Conservation (phyloP, 2,888 invertebrate genomes). For the Tenthredo livida region DNA sequence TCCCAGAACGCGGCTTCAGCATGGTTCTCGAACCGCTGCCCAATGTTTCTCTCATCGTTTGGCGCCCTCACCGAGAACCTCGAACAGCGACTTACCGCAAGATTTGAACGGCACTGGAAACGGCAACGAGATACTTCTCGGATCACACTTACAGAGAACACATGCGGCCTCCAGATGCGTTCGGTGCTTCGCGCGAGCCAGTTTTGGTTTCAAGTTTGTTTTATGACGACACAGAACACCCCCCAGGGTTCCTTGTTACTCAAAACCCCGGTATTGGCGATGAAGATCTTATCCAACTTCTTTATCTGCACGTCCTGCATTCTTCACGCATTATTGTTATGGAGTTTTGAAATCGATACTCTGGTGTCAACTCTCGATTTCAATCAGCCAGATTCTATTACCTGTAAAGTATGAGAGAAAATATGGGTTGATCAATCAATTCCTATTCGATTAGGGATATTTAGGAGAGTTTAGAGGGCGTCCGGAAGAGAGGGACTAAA, state of each 20-base stretch:
- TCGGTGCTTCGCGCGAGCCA: constrained; percentile 40
- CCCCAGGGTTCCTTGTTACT: background rate
- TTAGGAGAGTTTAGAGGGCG: background rate
- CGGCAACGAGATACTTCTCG: background rate
- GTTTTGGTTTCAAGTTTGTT: background rate
- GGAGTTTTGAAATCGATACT: background rate
- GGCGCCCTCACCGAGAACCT: constrained; percentile 37
- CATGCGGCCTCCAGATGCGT: constrained; percentile 46
- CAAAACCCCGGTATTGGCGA: background rate
- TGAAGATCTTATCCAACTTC: background rate
- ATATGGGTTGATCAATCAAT: background rate
- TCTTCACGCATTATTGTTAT: background rate
- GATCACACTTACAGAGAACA: background rate
- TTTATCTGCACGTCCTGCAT: background rate
- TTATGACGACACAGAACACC: background rate
- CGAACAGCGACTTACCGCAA: background rate
- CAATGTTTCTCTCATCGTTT: constrained; percentile 44
- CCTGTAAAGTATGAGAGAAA: background rate
- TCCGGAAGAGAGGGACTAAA: background rate
- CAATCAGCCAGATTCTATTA: background rate
- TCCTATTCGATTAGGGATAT: background rate
- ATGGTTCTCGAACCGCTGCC: constrained; percentile 29
- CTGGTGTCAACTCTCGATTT: background rate
- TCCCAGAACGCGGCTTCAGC: constrained; percentile 29
- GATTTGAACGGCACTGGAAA: background rate